These are phyloP conservation scores for Xenotilapia caudafasciata DNA, from an alignment of 2,113 vertebrate species.

Conservation along the genomic window DNA sequence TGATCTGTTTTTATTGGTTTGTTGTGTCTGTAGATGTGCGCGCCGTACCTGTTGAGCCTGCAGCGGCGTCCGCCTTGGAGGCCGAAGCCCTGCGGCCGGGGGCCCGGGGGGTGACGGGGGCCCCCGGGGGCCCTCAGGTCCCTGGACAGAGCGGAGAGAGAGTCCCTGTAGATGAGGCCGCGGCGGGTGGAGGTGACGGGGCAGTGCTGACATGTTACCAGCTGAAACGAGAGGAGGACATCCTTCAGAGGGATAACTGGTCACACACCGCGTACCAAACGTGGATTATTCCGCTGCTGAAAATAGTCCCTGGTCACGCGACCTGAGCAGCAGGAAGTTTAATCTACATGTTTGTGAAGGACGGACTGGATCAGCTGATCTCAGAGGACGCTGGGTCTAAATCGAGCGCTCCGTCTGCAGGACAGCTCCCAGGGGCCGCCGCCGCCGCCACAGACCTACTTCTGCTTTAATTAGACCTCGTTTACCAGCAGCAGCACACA, in stretches of 20 bases:
- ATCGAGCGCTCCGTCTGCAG: background rate
- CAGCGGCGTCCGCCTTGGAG: background rate
- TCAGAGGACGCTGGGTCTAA: background rate
- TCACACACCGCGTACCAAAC: background rate
- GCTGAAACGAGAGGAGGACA: background rate
- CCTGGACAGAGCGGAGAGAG: constrained; percentile 23
- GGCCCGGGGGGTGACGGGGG: background rate
- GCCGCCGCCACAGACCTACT: background rate
- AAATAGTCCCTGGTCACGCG: background rate
- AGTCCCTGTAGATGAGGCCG: constrained; percentile 37
- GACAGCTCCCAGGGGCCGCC: background rate
- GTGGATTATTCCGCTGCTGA: background rate
- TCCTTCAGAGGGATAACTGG: background rate
- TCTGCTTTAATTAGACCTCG: background rate
- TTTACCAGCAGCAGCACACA: background rate
- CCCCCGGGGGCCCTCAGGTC: background rate
- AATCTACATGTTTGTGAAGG: background rate
- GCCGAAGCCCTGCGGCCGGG: background rate
- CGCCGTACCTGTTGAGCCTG: background rate
- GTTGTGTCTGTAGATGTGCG: rapidly evolving
- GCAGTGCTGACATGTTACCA: constrained; percentile 35
- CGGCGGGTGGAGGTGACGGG: background rate
- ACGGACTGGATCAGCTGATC: background rate
- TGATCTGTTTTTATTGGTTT: background rate
- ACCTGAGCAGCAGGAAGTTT: background rate